Percentiles rank a stretch among this genome's conserved stretches.
These are phyloP conservation scores for Terrapene triunguis DNA, from an alignment of 2,113 vertebrate species.

Conservation along the genomic window DNA sequence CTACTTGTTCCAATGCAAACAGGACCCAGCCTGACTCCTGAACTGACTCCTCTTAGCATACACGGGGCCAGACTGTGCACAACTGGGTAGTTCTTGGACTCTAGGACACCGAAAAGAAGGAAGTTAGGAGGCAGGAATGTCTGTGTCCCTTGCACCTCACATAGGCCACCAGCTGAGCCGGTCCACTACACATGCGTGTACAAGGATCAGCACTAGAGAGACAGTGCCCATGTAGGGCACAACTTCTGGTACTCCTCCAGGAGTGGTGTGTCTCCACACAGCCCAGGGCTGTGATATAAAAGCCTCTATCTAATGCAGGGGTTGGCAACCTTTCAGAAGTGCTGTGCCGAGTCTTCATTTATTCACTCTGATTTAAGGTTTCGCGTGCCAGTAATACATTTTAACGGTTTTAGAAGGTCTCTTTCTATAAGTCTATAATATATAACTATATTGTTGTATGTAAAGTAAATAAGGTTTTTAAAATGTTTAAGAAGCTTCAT, in stretches of 20 bases:
- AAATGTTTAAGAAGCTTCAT: no score
- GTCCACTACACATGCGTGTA: rapidly evolving
- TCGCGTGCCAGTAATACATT: no score
- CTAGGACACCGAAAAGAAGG: neutral
- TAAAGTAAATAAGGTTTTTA: no score
- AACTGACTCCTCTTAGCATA: neutral
- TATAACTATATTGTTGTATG: no score
- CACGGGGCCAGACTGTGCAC: neutral
- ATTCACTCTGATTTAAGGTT: no score
- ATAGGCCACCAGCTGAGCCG: neutral
- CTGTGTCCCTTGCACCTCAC: neutral
- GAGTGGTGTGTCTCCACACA: neutral
- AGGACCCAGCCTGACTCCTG: neutral
- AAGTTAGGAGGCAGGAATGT: neutral
- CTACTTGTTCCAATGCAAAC: neutral
- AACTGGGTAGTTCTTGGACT: neutral
- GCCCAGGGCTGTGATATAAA: neutral
- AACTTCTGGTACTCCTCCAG: neutral
- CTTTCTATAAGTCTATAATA: no score
- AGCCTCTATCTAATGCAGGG: neutral
- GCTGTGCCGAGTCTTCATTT: no score
- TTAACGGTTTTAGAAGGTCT: no score
- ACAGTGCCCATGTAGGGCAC: neutral
- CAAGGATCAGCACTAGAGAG: neutral
- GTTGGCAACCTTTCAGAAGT: no score